Conservation (phyloP, 1,140 invertebrate genomes). For the Chelonus insularis region DNA sequence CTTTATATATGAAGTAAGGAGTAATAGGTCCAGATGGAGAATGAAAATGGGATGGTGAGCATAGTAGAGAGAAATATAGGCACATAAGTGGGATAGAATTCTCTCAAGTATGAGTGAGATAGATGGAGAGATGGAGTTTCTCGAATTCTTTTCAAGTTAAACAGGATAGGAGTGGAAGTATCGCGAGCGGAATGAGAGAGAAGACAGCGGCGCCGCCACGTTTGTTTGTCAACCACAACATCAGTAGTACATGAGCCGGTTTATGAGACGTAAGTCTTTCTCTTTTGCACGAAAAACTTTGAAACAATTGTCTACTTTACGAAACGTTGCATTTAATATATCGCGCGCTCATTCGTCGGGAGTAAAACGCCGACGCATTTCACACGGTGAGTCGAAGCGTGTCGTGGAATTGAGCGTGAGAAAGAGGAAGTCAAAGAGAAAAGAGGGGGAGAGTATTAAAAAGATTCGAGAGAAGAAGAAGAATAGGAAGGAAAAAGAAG, state of each 20-base stretch:
- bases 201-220: background rate
- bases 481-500: background rate
- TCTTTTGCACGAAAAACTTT: background rate
- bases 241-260: conserved; percentile 6
- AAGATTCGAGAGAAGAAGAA: conserved; percentile 9
- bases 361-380: conserved; percentile 10
- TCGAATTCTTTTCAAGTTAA: too few relatives aligned
- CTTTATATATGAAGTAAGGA: too few relatives aligned
- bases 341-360: too few relatives aligned
- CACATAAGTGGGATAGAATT: too few relatives aligned
- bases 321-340: too few relatives aligned
- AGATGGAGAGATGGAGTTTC: too few relatives aligned
- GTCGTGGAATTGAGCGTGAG: conserved; percentile 21
- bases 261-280: background rate
- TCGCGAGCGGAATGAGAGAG: too few relatives aligned
- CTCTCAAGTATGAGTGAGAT: too few relatives aligned
- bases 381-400: conserved; percentile 20
- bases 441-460: background rate
- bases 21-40: too few relatives aligned
- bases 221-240: conserved; percentile 11
- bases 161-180: background rate
- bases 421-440: conserved; percentile 24
- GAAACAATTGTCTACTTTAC: background rate
- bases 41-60: too few relatives aligned
- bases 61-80: too few relatives aligned